Base-by-base conservation (phyloP, 2,113 vertebrate genomes). In the Cacatua alba region DNA sequence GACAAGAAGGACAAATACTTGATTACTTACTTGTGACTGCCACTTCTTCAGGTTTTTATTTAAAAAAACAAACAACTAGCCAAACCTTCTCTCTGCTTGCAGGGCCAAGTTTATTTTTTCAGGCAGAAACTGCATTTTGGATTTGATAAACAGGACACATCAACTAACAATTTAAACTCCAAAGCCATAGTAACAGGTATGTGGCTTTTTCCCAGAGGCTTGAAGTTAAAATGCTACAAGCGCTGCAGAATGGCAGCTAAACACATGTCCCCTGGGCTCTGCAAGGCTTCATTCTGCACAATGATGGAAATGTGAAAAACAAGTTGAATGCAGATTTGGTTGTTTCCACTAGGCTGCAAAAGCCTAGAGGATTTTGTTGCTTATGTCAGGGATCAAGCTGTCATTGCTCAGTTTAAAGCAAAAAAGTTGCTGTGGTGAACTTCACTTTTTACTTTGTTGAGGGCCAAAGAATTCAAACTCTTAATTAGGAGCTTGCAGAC, bases 111-210 rank as follows among this genome's bases (percentile, higher is more conserved):
- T n/a, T 84, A n/a, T 79, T 94, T 96, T 96, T 97, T 96, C 93
- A 86, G 49, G 88, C 79, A 65, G 68, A 87, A 91, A 86, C 88
- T 91, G n/a, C 64, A 44, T 79, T 93, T 90, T 74, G 62, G 67
- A 86, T 89, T 95, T 94, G 84, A 93, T 92, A 96, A 95, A 92
- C 75, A 95, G 87, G 62, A 85, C 80, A 62, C 80, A 90, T 65
- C 69, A 90, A 76, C 93, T 68, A 88, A 93, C 76, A 91, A 94
- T 92, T 97, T 94, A 79, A 92, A 88, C 85, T 79, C 48, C 76
- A 95, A 96, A 70, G 71, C 79, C 79, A 69, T 53, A 70, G 83
- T 96, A 95, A 96, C 96, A 94, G 92, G 74, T 94, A 97, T 74
- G 44, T 28, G 6, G 39, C 78, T 86, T 88, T 94, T 96, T 91